Conservation (phyloP, 1,140 invertebrate species). For the Homalodisca vitripennis region DNA sequence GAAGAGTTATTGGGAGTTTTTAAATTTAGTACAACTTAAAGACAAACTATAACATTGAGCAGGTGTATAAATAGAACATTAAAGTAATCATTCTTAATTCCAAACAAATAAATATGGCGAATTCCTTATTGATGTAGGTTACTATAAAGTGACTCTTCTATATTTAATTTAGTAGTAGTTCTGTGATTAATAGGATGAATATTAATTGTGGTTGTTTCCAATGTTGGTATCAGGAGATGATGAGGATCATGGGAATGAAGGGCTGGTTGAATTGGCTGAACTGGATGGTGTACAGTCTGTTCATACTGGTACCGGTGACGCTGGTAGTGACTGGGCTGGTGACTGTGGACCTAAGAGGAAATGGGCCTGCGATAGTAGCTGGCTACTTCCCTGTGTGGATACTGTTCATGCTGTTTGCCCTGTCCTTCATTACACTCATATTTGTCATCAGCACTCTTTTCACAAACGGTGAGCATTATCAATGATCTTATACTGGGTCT, state of each 20-base stretch:
- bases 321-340: not conserved
- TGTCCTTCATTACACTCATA: not conserved
- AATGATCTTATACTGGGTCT: too few relatives aligned
- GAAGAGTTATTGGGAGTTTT: too few relatives aligned
- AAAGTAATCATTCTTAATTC: too few relatives aligned
- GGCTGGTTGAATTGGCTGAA: not conserved
- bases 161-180: too few relatives aligned
- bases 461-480: conserved; percentile 16
- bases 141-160: too few relatives aligned
- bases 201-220: too few relatives aligned
- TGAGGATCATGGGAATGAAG: not conserved
- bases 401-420: not conserved
- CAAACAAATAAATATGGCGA: too few relatives aligned
- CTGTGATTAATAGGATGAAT: too few relatives aligned
- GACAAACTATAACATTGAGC: too few relatives aligned
- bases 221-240: not conserved
- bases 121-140: too few relatives aligned
- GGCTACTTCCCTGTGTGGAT: not conserved
- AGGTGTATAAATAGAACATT: too few relatives aligned
- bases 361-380: not conserved
- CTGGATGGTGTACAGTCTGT: not conserved
- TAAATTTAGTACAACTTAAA: too few relatives aligned
- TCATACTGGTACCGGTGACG: not conserved
- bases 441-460: conserved; percentile 4
- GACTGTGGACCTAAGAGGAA: not conserved